phyloP scores from a whole-genome alignment of 37 sponge, comb jelly and placozoan genomes.

The Cliona cf. orientalis region DNA sequence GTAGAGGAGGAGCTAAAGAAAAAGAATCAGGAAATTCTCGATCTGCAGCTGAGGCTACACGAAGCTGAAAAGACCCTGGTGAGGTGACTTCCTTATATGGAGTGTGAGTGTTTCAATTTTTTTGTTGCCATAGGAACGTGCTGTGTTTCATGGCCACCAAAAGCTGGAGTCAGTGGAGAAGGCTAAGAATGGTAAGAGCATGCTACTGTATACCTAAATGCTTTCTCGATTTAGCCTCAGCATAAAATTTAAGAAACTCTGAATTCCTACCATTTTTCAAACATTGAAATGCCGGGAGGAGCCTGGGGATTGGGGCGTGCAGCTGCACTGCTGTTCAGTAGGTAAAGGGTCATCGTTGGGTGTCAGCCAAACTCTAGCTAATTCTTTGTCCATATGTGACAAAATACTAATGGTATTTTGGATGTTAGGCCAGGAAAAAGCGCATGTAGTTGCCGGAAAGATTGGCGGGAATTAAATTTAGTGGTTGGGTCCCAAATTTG shows the following conservation, averaged over 20 bases:
- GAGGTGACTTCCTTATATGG: background rate
- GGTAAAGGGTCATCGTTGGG: no score
- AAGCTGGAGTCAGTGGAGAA: conserved; percentile 62
- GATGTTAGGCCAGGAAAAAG: no score
- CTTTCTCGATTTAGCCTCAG: background rate
- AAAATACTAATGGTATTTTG: no score
- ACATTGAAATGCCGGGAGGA: no score
- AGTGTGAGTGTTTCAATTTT: background rate
- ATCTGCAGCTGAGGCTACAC: conserved; percentile 69
- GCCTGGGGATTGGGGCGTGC: no score
- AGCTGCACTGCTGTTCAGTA: no score
- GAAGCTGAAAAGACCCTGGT: conserved; percentile 85
- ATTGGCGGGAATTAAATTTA: no score
- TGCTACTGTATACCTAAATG: background rate
- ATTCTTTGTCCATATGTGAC: no score
- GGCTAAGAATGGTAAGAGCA: conserved; percentile 50
- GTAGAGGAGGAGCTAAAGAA: conserved; percentile 53
- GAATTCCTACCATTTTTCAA: background rate
- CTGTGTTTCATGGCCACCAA: conserved; percentile 70
- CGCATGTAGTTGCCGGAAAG: no score
- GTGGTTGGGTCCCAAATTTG: no score
- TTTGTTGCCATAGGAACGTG: conserved; percentile 42
- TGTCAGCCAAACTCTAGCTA: no score
- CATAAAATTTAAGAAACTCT: background rate
- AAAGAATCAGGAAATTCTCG: conserved; percentile 32